Evolutionary conservation across 2,888 invertebrate genomes (phyloP).

Genomic region (Lithophane socia): DNA sequence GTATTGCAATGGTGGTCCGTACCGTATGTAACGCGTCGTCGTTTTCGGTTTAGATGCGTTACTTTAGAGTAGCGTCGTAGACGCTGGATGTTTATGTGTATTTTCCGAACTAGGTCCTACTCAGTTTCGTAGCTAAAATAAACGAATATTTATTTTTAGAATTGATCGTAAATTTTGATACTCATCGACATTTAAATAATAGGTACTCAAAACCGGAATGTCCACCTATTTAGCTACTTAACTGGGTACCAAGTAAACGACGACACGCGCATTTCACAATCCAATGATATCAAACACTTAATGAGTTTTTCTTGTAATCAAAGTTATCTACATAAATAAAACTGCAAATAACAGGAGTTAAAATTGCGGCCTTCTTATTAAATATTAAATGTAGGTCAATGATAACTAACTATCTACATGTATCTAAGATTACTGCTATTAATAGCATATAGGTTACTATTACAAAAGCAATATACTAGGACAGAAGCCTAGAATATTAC

Average conservation of each 20-base stretch:
- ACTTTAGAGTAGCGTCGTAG: background rate
- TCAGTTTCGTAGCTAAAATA: background rate
- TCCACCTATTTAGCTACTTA: slow-evolving; percentile 24
- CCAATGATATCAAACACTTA: slow-evolving; percentile 28
- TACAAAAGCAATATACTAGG: slow-evolving; percentile 30
- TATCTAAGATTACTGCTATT: slow-evolving; percentile 51
- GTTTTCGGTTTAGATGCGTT: background rate
- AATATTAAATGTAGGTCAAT: slow-evolving; percentile 50
- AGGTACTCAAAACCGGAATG: slow-evolving; percentile 6
- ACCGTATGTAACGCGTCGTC: background rate
- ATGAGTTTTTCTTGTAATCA: slow-evolving; percentile 32
- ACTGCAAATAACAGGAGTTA: slow-evolving; percentile 33
- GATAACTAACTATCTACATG: slow-evolving; percentile 40
- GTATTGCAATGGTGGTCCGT: background rate
- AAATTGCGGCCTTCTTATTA: slow-evolving; percentile 27
- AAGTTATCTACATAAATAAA: slow-evolving; percentile 27
- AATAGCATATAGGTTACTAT: slow-evolving; percentile 49
- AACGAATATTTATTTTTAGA: slow-evolving; percentile 5
- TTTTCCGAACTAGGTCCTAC: background rate
- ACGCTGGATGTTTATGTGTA: background rate
- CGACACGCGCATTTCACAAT: slow-evolving; percentile 55
- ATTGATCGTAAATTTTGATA: background rate
- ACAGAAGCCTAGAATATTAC: slow-evolving; percentile 20
- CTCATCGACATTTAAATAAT: background rate
- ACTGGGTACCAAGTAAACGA: slow-evolving; percentile 4